Percentiles rank a stretch among this genome's conserved stretches.
Evolutionary conservation across 2,888 invertebrate species (phyloP).

Genomic region (Dastarcus helophoroides): DNA sequence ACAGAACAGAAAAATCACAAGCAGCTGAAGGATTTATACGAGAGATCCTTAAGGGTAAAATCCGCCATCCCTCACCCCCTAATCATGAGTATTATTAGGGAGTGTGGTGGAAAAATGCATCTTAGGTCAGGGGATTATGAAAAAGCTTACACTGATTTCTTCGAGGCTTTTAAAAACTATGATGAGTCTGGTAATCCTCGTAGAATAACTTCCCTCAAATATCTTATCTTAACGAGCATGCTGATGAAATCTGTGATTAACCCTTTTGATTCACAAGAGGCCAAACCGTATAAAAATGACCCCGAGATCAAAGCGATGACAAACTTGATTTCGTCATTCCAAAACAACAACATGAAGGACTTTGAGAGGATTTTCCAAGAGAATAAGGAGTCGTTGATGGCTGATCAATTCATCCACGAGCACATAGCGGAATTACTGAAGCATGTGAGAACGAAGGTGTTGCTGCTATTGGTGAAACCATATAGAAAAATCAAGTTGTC

Average conservation of each 20-base stretch:
- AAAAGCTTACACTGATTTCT: conserved; percentile 98
- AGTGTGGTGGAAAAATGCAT: conserved; percentile 99
- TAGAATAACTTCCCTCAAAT: conserved; percentile 93
- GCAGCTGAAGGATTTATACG: conserved; percentile 89
- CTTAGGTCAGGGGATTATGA: conserved; percentile 95
- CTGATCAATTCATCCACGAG: conserved; percentile 95
- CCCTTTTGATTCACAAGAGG: conserved; percentile 99
- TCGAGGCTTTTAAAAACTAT: conserved; percentile 98
- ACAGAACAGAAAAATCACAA: conserved; percentile 99
- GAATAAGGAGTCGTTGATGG: conserved; percentile 71
- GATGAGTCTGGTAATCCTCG: conserved; percentile 97
- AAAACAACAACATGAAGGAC: conserved; percentile 93
- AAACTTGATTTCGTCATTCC: conserved; percentile 89
- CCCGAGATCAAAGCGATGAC: conserved; percentile 98
- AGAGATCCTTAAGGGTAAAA: conserved; percentile 94
- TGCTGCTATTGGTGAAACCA: conserved; percentile 90
- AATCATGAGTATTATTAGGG: conserved; percentile 95
- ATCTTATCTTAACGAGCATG: conserved; percentile 96
- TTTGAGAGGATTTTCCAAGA: conserved; percentile 92
- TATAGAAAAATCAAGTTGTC: conserved; percentile 93
- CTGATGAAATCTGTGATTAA: conserved; percentile 98
- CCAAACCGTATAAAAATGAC: conserved; percentile 98
- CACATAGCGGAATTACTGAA: conserved; percentile 89
- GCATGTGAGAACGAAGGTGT: conserved; percentile 91
- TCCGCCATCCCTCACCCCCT: conserved; percentile 98